phyloP scores from a whole-genome alignment of 1,140 invertebrate genomes.

The Phymorhynchus buccinoides region DNA sequence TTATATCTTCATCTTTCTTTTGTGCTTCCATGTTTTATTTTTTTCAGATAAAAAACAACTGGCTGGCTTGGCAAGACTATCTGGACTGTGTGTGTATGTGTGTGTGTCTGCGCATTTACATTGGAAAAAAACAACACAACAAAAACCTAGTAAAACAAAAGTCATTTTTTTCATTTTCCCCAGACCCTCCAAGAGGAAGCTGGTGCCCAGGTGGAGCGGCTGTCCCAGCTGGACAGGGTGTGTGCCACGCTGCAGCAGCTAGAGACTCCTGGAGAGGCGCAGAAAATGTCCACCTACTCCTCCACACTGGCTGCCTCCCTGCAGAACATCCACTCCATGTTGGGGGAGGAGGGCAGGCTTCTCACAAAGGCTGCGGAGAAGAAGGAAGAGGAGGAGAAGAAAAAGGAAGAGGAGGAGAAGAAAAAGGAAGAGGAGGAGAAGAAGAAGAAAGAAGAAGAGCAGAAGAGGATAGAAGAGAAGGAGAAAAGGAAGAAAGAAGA shows the following conservation, averaged over 20 bases:
- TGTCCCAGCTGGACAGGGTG: constrained; percentile 77
- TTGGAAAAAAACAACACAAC: no score
- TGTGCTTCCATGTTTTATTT: background rate
- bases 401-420: background rate
- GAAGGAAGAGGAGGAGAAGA: background rate
- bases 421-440: background rate
- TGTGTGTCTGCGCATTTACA: no score
- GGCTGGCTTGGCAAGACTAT: no score
- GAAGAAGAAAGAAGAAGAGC: background rate
- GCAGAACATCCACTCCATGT: constrained; percentile 62
- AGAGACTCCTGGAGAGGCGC: constrained; percentile 72
- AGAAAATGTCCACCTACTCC: constrained; percentile 75
- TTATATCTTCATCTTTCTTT: background rate
- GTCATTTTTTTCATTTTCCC: no score
- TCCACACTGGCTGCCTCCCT: constrained; percentile 75
- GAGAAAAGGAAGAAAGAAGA: background rate
- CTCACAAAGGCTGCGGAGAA: background rate
- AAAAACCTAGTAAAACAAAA: no score
- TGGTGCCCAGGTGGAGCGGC: constrained; percentile 76
- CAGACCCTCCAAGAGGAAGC: constrained; percentile 77
- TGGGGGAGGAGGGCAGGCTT: constrained; percentile 72
- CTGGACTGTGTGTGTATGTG: no score
- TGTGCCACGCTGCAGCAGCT: constrained; percentile 74
- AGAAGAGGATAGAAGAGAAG: background rate
- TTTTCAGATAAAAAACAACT: no score